Conservation (phyloP, 2,113 vertebrate genomes). For the Pristiophorus japonicus region DNA sequence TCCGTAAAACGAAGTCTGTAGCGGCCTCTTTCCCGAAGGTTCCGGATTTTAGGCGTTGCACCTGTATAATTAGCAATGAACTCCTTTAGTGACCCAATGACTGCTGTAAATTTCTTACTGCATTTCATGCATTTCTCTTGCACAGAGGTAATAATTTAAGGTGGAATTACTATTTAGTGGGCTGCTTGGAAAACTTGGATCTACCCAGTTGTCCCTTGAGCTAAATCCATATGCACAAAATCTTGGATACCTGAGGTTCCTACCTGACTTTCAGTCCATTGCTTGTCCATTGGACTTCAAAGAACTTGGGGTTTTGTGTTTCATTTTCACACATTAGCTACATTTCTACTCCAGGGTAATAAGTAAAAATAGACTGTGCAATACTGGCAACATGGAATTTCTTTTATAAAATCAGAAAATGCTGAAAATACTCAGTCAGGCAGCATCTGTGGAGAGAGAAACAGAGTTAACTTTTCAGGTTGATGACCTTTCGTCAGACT, state of each 20-base stretch:
- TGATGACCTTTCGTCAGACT: no score
- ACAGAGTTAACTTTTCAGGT: no score
- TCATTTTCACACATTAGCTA: not conserved
- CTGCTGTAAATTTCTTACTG: not conserved
- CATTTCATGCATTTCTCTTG: not conserved
- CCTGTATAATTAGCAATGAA: conserved; percentile 19
- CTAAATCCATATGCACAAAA: not conserved
- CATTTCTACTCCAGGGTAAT: not conserved
- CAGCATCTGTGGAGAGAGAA: no score
- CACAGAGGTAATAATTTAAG: not conserved
- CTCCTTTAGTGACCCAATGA: not conserved
- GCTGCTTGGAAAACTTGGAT: not conserved
- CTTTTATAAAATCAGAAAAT: no score
- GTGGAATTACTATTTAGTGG: not conserved
- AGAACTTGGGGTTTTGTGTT: not conserved
- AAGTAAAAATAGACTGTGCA: not conserved
- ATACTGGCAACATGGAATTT: not conserved
- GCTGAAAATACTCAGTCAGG: no score
- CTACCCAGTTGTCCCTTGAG: not conserved
- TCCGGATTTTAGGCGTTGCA: no score
- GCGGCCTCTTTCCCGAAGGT: no score
- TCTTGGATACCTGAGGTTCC: not conserved
- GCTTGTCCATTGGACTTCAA: not conserved
- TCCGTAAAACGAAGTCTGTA: no score
- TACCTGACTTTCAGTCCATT: not conserved